These are phyloP conservation scores for Eira barbara DNA, from an alignment of 2,113 vertebrate genomes.

Conservation along the genomic window DNA sequence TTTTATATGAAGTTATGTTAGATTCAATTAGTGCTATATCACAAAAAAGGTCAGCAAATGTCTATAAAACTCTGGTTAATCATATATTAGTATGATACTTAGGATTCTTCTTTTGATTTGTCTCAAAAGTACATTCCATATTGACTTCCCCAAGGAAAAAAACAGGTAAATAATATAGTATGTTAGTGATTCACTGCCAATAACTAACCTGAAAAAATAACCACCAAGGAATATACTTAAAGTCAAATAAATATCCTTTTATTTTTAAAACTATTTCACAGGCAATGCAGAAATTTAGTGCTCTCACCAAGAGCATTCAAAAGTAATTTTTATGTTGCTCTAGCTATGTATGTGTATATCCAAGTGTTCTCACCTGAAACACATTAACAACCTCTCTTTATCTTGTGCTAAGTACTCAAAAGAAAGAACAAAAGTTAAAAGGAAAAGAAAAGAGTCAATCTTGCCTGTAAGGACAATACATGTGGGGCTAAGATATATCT, in stretches of 20 bases:
- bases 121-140: background rate
- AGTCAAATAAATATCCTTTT: background rate
- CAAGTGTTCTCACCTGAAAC: background rate
- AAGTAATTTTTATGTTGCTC: conserved; percentile 6
- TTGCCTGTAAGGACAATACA: background rate
- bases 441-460: background rate
- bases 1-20: background rate
- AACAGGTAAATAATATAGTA: background rate
- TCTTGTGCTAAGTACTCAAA: background rate
- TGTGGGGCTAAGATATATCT: background rate
- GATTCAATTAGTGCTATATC: background rate
- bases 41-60: background rate
- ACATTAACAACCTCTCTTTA: conserved; percentile 18
- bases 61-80: background rate
- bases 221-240: background rate
- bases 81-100: background rate
- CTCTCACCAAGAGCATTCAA: background rate
- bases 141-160: background rate
- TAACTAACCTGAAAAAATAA: background rate
- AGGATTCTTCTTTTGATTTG: background rate
- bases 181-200: background rate
- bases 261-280: background rate
- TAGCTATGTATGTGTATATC: background rate
- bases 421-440: background rate
- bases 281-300: background rate